Conservation (phyloP, 2,797 vertebrate genomes). For the Bradypodion pumilum region DNA sequence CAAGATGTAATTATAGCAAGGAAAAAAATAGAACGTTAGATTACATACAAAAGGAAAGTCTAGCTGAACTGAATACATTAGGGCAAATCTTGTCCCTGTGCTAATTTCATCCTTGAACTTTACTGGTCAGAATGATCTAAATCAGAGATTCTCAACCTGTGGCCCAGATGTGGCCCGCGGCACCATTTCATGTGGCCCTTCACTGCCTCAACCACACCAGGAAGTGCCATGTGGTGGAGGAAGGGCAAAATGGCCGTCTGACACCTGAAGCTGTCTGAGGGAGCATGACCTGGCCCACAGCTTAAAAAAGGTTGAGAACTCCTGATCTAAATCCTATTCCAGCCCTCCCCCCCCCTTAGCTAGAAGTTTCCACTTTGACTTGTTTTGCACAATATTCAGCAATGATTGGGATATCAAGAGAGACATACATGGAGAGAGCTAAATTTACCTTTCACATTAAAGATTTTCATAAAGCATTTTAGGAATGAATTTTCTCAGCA, state of each 20-base stretch:
- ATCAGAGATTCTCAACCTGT: no score
- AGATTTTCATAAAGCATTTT: neutral
- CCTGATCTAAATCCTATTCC: neutral
- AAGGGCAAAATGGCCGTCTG: no score
- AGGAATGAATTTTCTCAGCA: neutral
- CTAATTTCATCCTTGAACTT: constrained; percentile 9
- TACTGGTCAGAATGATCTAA: neutral
- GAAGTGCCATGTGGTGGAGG: no score
- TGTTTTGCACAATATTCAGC: neutral
- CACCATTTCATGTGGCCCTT: no score
- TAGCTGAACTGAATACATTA: neutral
- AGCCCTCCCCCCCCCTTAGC: neutral
- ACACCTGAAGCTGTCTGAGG: no score
- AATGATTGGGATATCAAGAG: neutral
- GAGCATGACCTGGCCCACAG: no score
- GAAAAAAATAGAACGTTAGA: neutral
- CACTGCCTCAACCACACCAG: no score
- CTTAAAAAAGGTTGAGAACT: no score
- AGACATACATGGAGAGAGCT: neutral
- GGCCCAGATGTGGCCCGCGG: no score
- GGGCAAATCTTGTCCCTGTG: neutral
- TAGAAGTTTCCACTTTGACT: neutral
- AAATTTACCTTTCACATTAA: neutral
- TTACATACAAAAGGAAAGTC: neutral
- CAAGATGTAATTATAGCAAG: constrained; percentile 15